Percentiles rank a stretch among this genome's conserved stretches.
phyloP scores from a whole-genome alignment of 1,140 invertebrate genomes.

The Helicoverpa armigera region DNA sequence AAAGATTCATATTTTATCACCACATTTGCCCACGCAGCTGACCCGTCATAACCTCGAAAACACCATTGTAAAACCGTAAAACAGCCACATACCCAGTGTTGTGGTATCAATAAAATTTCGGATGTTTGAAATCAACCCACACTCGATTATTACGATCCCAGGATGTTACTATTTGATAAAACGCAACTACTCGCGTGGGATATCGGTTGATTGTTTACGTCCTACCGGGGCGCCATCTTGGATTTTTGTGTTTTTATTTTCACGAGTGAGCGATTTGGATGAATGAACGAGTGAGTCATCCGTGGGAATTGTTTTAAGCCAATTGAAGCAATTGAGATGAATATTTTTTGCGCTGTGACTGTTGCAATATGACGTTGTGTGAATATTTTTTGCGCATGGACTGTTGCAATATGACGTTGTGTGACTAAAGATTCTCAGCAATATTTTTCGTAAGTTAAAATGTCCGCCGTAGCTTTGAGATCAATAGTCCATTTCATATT shows the following conservation, averaged over 20 bases:
- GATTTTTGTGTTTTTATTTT: constrained; percentile 50
- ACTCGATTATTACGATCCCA: constrained; percentile 48
- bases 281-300: constrained; percentile 33
- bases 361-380: constrained; percentile 11
- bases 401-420: constrained; percentile 9
- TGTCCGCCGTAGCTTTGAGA: not conserved
- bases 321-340: constrained; percentile 35
- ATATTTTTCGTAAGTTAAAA: not conserved
- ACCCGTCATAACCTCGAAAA: constrained; percentile 10
- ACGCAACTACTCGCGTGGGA: constrained; percentile 50
- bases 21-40: not conserved
- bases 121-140: constrained; percentile 54
- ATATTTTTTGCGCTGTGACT: constrained; percentile 7
- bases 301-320: constrained; percentile 36
- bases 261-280: constrained; percentile 45
- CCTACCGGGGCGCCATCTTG: constrained; percentile 54
- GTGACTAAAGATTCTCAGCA: not conserved
- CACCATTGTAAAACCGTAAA: constrained; percentile 20
- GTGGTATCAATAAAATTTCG: constrained; percentile 50
- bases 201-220: constrained; percentile 63
- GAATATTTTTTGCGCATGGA: constrained; percentile 11
- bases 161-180: constrained; percentile 65
- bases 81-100: constrained; percentile 25
- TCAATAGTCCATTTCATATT: not conserved
- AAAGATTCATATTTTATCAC: not conserved